phyloP scores from a whole-genome alignment of 2,113 vertebrate genomes.

The Microcebus tavaratra region DNA sequence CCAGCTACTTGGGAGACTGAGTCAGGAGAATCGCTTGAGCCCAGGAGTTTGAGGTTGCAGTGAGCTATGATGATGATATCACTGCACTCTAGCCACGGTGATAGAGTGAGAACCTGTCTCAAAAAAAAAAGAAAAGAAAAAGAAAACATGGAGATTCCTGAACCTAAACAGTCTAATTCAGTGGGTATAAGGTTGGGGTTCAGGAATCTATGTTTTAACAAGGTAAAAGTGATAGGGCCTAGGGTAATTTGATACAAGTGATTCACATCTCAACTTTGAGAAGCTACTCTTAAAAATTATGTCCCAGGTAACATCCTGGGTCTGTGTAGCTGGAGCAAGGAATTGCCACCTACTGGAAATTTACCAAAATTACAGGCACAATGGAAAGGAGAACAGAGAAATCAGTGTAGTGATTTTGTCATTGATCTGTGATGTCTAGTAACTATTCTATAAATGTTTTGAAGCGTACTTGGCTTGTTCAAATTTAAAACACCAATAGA shows the following conservation, averaged over 20 bases:
- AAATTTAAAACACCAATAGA: constrained; percentile 14
- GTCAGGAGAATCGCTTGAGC: neutral
- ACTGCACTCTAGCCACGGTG: no score
- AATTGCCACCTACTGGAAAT: constrained; percentile 24
- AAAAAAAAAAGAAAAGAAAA: no score
- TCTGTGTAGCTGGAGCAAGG: neutral
- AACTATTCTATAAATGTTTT: constrained; percentile 29
- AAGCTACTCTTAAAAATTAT: constrained; percentile 21
- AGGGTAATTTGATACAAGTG: neutral
- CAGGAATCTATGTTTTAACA: neutral
- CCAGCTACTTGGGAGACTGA: no score
- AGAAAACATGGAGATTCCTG: neutral
- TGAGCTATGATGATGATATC: no score
- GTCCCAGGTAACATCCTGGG: neutral
- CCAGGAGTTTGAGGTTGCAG: no score
- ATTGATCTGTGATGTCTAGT: neutral
- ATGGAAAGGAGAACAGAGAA: neutral
- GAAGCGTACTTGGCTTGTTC: neutral
- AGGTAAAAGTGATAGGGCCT: neutral
- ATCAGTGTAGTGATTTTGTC: neutral
- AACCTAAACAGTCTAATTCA: neutral
- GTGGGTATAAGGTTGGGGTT: neutral
- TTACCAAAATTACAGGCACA: constrained; percentile 31
- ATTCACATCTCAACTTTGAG: neutral
- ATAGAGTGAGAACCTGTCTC: no score